Evolutionary conservation across 2,113 vertebrate species (phyloP).

Genomic region (Oreamnos americanus): DNA sequence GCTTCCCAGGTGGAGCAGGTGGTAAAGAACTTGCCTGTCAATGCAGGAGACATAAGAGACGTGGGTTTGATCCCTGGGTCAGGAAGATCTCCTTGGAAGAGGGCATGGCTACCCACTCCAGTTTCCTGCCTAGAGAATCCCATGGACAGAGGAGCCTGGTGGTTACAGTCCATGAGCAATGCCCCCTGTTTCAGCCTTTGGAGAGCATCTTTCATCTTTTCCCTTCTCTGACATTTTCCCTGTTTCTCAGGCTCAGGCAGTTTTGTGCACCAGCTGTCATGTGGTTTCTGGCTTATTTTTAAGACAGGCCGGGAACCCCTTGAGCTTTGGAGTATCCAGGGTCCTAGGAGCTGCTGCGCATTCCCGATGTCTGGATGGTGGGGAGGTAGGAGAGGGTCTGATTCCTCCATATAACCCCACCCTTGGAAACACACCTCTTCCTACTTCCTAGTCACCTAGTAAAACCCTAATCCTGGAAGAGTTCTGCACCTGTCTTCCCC

Average conservation of each 20-base stretch:
- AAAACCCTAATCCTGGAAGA: neutral
- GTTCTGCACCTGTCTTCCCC: neutral
- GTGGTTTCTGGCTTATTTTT: neutral
- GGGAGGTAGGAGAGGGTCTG: neutral
- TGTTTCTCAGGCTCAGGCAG: neutral
- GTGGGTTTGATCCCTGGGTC: neutral
- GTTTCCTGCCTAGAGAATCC: neutral
- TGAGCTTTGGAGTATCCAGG: neutral
- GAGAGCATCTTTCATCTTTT: neutral
- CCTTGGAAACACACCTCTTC: neutral
- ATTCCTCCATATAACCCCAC: neutral
- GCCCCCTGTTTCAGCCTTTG: neutral
- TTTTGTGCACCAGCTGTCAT: neutral
- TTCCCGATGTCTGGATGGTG: neutral
- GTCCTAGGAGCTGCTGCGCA: neutral
- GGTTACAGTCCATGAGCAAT: neutral
- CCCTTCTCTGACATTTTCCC: neutral
- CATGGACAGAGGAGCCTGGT: neutral
- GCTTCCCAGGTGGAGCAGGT: neutral
- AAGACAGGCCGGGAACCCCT: neutral
- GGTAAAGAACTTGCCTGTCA: neutral
- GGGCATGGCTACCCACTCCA: neutral
- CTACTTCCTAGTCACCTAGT: neutral
- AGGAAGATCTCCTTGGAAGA: neutral
- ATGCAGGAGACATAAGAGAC: neutral